Percentiles rank a stretch among this genome's conserved stretches.
Evolutionary conservation across 2,888 invertebrate genomes (phyloP).

Genomic region (Drosophila buzzatii): DNA sequence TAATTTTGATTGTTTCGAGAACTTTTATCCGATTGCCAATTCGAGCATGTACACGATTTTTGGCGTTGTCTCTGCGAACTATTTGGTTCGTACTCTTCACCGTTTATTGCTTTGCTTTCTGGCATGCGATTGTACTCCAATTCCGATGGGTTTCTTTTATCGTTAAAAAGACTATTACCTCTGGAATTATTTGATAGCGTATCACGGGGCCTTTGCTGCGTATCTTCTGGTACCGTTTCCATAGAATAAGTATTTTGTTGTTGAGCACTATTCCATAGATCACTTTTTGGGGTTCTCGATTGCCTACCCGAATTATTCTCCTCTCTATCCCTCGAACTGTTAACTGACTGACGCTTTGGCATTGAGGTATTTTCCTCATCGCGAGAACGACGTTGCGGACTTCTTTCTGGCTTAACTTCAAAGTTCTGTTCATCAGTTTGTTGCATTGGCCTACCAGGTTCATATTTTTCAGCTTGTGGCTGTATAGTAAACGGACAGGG

Average conservation of each 20-base stretch:
- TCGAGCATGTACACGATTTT: neutral
- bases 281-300: neutral
- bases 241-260: neutral
- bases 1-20: neutral
- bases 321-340: neutral
- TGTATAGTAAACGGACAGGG: neutral
- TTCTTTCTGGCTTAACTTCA: neutral
- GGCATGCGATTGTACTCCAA: neutral
- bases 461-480: neutral
- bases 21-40: neutral
- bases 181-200: neutral
- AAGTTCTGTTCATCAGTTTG: neutral
- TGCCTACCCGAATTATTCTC: neutral
- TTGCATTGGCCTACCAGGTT: neutral
- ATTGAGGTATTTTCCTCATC: neutral
- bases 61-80: too few species aligned
- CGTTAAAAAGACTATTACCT: neutral
- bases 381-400: neutral
- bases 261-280: neutral
- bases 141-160: neutral
- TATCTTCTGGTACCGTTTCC: neutral
- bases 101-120: neutral
- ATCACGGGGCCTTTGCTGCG: neutral
- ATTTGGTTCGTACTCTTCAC: too few species aligned
- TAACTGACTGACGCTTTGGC: neutral